Evolutionary conservation across 92 coral and sea anemone genomes (phyloP), one percentile per base, ranked within the genome.

Genomic region (Montipora capitata): DNA sequence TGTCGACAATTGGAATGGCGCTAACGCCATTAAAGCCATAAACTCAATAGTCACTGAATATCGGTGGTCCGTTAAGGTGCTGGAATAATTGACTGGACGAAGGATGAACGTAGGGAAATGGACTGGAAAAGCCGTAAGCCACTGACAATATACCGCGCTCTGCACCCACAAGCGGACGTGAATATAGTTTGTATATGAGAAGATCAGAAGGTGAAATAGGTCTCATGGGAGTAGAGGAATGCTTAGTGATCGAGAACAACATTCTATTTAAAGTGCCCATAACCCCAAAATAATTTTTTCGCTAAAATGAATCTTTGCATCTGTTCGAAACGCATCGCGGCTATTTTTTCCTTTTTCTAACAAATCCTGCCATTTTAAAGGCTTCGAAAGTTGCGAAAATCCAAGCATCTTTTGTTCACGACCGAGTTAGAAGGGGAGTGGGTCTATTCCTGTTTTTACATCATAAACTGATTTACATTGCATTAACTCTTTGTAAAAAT

Each of bases 71-170:
- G 81, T 38, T 90, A 77, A 63, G 87, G 82, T 15, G 87, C 90
- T 20, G 80, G 80, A 43, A 76, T 76, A 48, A 76, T 76, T 59
- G 62, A 76, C 10, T 76, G 80, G 80, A 15, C 80, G 7, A 42
- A 83, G 68, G 74, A 77, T 13, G 89, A 89, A 27, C 89, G 83
- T n/a, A 67, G 66, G 43, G 44, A 72, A 59, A 71, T 88, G 74
- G 87, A 88, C 76, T 48, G 91, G 78, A 88, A 88, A 71, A 89
- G 85, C 5, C 74, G 85, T 61, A 89, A 83, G 62, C 38, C 83
- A n/a, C 52, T 84, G n/a, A 75, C 93, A 14, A 89, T 73, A 11
- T 64, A 81, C 52, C 42, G 62, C 8, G 44, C 68, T n/a, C 12
- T 88, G 10, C 83, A 81, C 51, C 80, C 80, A 35, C 70, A 83